Evolutionary conservation across 2,888 invertebrate species (phyloP).

Genomic region (Ernsta delagoae): DNA sequence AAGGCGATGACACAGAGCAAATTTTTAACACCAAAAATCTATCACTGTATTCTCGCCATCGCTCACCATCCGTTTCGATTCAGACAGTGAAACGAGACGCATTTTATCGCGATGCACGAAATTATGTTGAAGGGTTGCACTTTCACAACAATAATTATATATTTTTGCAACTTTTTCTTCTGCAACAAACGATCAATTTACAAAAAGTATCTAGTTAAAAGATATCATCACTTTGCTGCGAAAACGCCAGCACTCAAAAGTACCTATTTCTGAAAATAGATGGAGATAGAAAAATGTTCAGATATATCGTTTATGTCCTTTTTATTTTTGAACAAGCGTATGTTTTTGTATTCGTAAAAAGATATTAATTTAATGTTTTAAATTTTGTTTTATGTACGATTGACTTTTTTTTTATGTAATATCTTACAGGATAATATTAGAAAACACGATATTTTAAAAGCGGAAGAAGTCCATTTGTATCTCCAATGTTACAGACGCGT

Average conservation of each 20-base stretch:
- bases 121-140: conserved; percentile 77
- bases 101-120: conserved; percentile 82
- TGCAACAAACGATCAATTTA: conserved; percentile 80
- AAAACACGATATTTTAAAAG: no score
- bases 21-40: conserved; percentile 85
- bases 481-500: no score
- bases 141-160: conserved; percentile 77
- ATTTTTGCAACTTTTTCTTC: conserved; percentile 72
- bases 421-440: no score
- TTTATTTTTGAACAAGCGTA: no score
- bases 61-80: conserved; percentile 84
- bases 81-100: conserved; percentile 77
- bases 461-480: no score
- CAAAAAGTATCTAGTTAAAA: conserved; percentile 83
- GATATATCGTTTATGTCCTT: no score
- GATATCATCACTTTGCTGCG: conserved; percentile 88
- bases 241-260: conserved; percentile 86
- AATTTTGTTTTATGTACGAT: no score
- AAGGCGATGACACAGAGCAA: conserved; percentile 83
- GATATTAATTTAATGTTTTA: no score
- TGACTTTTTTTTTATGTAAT: no score
- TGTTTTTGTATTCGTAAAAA: no score
- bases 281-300: no score
- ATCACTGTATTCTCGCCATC: conserved; percentile 85
- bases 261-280: conserved; percentile 71